Conservation (phyloP, 2,113 vertebrate genomes). For the Nipponia nippon region DNA sequence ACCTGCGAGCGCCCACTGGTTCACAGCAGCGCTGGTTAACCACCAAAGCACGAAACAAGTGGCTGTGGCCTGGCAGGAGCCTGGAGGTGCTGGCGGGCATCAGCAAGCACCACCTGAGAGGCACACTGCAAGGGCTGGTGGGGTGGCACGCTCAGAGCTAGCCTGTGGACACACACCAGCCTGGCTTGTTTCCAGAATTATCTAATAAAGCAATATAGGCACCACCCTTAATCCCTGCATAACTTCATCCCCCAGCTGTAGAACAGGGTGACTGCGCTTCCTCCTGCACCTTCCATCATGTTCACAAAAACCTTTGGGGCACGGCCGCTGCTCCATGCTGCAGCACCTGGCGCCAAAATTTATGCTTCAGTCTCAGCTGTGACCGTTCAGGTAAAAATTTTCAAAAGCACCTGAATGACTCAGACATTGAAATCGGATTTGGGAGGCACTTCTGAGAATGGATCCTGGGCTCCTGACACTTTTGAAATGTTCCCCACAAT, state of each 20-base stretch:
- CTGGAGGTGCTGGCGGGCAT: background rate
- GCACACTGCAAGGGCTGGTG: rapidly evolving
- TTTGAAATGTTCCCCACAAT: constrained; percentile 25
- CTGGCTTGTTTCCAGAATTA: background rate
- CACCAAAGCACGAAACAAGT: background rate
- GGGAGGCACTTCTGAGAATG: background rate
- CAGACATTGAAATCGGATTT: background rate
- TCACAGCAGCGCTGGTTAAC: background rate
- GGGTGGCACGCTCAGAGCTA: rapidly evolving
- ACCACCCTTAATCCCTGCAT: background rate
- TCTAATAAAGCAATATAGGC: background rate
- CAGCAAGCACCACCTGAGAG: rapidly evolving
- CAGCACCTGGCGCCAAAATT: background rate
- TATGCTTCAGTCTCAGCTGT: background rate
- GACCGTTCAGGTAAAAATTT: background rate
- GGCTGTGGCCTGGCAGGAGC: background rate
- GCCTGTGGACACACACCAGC: background rate
- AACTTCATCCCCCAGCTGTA: background rate
- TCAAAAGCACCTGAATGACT: background rate
- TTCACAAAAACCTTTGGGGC: background rate
- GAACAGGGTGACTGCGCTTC: background rate
- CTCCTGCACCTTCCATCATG: rapidly evolving
- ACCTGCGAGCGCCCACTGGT: rapidly evolving
- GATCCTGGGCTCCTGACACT: background rate
- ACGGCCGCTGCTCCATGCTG: rapidly evolving